Evolutionary conservation across 2,888 invertebrate genomes (phyloP).

Genomic region (Ectropis crepuscularia): DNA sequence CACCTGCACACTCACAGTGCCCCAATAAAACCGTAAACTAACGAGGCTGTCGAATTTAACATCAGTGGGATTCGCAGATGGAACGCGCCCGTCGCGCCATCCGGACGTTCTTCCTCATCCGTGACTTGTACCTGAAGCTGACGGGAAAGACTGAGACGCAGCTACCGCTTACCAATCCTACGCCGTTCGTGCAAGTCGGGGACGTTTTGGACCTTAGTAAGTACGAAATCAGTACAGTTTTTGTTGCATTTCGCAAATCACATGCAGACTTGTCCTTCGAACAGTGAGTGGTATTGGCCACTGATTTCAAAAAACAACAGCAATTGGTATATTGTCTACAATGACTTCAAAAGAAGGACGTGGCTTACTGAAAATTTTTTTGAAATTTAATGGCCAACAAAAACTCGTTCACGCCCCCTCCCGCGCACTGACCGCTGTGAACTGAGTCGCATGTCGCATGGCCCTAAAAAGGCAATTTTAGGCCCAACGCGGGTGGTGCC

Average conservation of each 20-base stretch:
- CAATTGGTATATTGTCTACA: too few species aligned
- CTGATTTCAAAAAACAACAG: not conserved
- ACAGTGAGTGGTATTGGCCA: too few species aligned
- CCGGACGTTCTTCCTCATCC: conserved; percentile 95
- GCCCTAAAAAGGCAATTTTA: too few species aligned
- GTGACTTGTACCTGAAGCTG: conserved; percentile 91
- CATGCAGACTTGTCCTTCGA: too few species aligned
- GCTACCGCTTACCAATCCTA: conserved; percentile 94
- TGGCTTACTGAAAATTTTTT: too few species aligned
- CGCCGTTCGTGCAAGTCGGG: conserved; percentile 95
- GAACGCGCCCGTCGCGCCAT: conserved; percentile 95
- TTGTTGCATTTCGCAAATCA: not conserved
- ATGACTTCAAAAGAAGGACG: too few species aligned
- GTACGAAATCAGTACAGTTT: conserved; percentile 48
- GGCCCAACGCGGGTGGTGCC: too few species aligned
- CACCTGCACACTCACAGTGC: not conserved
- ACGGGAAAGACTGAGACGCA: conserved; percentile 93
- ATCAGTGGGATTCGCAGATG: conserved; percentile 82
- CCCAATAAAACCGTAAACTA: not conserved
- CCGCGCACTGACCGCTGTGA: too few species aligned
- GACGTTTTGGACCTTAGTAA: conserved; percentile 98
- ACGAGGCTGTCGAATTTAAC: too few species aligned
- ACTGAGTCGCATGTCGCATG: too few species aligned
- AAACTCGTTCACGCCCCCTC: too few species aligned
- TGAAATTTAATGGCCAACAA: too few species aligned